phyloP scores from a whole-genome alignment of 2,888 invertebrate genomes.

The Tribolium freemani region DNA sequence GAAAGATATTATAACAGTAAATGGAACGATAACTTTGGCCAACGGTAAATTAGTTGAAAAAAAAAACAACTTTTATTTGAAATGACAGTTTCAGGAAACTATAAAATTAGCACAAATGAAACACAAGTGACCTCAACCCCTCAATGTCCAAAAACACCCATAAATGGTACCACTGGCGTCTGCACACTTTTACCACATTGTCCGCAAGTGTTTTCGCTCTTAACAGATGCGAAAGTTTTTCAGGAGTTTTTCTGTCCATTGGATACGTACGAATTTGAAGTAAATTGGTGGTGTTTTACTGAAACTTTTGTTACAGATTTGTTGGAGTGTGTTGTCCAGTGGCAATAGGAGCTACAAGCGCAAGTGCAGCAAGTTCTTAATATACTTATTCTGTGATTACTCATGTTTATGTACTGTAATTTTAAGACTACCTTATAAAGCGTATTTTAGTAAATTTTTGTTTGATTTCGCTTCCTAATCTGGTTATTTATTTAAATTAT shows the following conservation, averaged over 20 bases:
- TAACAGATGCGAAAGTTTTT: constrained; percentile 51
- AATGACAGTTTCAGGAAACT: constrained; percentile 41
- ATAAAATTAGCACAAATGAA: constrained; percentile 20
- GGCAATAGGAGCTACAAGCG: not conserved
- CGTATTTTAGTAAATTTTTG: no score
- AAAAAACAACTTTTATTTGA: constrained; percentile 20
- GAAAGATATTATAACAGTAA: constrained; percentile 47
- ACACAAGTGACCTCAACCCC: constrained; percentile 38
- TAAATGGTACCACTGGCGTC: constrained; percentile 48
- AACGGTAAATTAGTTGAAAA: constrained; percentile 46
- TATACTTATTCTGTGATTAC: constrained; percentile 16
- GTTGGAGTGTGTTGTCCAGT: constrained; percentile 56
- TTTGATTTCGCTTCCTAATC: no score
- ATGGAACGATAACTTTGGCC: constrained; percentile 50
- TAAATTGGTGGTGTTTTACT: not conserved
- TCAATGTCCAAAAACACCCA: constrained; percentile 49
- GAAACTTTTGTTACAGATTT: constrained; percentile 48
- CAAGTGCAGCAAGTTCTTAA: not conserved
- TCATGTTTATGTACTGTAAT: not conserved
- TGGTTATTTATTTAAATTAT: no score
- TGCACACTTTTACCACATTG: constrained; percentile 55
- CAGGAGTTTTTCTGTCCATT: constrained; percentile 54
- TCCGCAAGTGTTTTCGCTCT: constrained; percentile 46
- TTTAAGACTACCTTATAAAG: not conserved
- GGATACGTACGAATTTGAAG: constrained; percentile 49